Evolutionary conservation across 2,113 vertebrate species (phyloP), one percentile per base, ranked within the genome.

Genomic region (Empidonax alnorum): DNA sequence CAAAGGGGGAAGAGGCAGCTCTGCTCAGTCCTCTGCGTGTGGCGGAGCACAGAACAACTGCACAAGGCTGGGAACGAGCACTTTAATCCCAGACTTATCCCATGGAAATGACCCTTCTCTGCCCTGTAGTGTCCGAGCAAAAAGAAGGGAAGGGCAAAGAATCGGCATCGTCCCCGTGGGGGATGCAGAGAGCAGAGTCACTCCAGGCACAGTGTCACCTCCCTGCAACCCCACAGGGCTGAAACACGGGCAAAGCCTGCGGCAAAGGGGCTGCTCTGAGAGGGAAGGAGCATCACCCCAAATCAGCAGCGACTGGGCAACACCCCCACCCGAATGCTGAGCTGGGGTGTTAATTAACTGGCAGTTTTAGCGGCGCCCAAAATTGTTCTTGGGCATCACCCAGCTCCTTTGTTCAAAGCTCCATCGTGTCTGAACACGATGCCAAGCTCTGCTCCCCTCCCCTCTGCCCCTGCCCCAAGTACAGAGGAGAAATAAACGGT

Each of bases 31-130:
- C 83, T 80, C 87, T 10, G 12, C 3, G 33, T 46, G 94, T 90
- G 93, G 90, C 82, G 91, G 93, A 90, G 90, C 82, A 94, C 84
- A 90, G 91, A 94, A 88, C 65, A 50, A 94, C 62, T 55, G 97
- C 91, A 96, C 95, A 68, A 63, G 77, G 18, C 7, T 5, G 49
- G 73, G 58, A 59, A 20, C 0, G 10, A 50, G 67, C 55, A 2
- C 78, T 52, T 66, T 33, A 24, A 66, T 23, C 63, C 80, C 19
- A 49, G 71, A 15, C 20, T 52, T 58, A 10, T 44, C 35, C 56
- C 22, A 2, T 2, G 2, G 25, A 63, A 18, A 12, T 2, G 19
- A 18, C 71, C 22, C n/a, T 7, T 23, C 84, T 46, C 53, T 33
- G 33, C 59, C 20, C 37, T 7, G 6, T 53, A 63, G 50, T 10